Conservation (phyloP, 2,797 vertebrate genomes). For the Chaenodraco wilsoni region DNA sequence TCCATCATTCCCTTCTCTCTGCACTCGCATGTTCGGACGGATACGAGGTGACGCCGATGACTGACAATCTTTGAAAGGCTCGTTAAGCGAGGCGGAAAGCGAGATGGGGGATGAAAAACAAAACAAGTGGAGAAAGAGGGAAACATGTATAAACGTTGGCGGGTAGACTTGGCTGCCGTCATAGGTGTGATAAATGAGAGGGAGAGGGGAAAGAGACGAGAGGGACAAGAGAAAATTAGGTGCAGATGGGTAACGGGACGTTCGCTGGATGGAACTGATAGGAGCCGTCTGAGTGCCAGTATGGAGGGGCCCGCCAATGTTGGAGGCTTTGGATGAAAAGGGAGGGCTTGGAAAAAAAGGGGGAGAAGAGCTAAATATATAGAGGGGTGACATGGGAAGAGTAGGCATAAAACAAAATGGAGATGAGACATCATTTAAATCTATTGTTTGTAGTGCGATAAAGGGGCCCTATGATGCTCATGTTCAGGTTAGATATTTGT, state of each 20-base stretch:
- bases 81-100: slow-evolving; percentile 46
- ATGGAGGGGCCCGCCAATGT: slow-evolving; percentile 41
- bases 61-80: slow-evolving; percentile 65
- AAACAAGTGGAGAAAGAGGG: slow-evolving; percentile 17
- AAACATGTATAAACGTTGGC: slow-evolving; percentile 32
- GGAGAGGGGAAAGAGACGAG: slow-evolving; percentile 29
- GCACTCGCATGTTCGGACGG: slow-evolving; percentile 51
- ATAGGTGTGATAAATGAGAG: slow-evolving; percentile 49
- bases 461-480: too few relatives aligned
- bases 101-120: slow-evolving; percentile 17
- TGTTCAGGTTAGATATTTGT: too few relatives aligned
- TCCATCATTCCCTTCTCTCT: slow-evolving; percentile 40
- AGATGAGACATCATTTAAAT: slow-evolving; percentile 16
- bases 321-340: slow-evolving; percentile 31
- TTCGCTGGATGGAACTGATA: slow-evolving; percentile 59
- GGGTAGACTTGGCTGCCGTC: slow-evolving; percentile 40
- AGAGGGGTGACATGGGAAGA: slow-evolving; percentile 10
- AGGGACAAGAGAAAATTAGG: slow-evolving; percentile 63
- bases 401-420: slow-evolving; percentile 27
- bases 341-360: slow-evolving; percentile 19
- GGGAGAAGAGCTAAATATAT: neutral
- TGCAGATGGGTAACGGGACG: slow-evolving; percentile 65
- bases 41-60: slow-evolving; percentile 69
- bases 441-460: neutral
- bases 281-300: slow-evolving; percentile 45